Base-by-base conservation (phyloP, 2,113 vertebrate species). In the Atractosteus spatula region DNA sequence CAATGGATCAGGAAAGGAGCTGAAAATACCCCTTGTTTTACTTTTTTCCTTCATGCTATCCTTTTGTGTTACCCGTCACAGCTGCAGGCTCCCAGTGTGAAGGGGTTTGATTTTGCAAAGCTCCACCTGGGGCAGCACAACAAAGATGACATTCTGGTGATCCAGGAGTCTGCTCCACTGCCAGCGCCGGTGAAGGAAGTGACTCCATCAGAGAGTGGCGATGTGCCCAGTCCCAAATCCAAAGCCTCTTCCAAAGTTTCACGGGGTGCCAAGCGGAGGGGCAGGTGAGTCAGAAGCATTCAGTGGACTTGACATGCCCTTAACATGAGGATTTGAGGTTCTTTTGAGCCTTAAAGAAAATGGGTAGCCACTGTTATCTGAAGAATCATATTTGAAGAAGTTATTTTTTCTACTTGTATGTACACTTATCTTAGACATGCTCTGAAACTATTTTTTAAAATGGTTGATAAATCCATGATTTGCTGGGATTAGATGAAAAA, bases 21-120 rank as follows among this genome's bases (percentile, higher is more conserved):
- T 29, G 29, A 29, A 29, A 29, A 29, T 29, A 29, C 29, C 29
- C 29, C 29, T 29, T 29, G 29, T 29, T 29, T 29, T 29, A 29
- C 29, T 29, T 29, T 29, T 29, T 29, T 29, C 29, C 29, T 29
- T 29, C 29, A 29, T 29, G 29, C 29, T 29, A 29, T 62, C 47
- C 29, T 2, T 43, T n/a, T 29, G 1, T 55, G 14, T 43, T 43
- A 63, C 77, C 82, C 80, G 66, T 80, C 74, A 71, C 72, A 99
- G 97, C 83, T 99, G 80, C 97, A 98, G 90, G 92, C 94, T 62
- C 95, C 97, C 75, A 98, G 92, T 0, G 97, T 99, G 80, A 99
- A 99, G 86, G 97, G 97, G 77, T 99, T 99, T 62, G 97, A 99
- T 83, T 99, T 99, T 87, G 97, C 97, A 70, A 99, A 99, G 87